phyloP scores from a whole-genome alignment of 2,888 invertebrate genomes.

The Therioaphis trifolii region DNA sequence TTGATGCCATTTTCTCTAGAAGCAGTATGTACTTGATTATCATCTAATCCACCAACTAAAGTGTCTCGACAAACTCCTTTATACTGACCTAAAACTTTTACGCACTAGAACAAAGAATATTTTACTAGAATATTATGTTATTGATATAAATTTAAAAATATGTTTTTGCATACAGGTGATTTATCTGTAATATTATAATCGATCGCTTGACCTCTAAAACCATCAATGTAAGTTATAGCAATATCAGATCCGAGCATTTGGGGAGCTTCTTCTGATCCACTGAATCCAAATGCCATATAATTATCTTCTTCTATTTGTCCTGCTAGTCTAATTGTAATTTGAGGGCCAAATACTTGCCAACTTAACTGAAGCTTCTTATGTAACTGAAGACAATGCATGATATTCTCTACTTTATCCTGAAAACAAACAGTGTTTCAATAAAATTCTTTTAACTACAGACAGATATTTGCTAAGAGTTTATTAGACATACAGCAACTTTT shows the following conservation, averaged over 20 bases:
- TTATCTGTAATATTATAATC: conserved; percentile 89
- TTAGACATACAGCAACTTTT: conserved; percentile 70
- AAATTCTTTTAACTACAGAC: neutral
- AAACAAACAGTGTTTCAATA: neutral
- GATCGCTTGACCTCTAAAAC: conserved; percentile 77
- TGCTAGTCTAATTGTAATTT: conserved; percentile 85
- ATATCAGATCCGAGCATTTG: conserved; percentile 89
- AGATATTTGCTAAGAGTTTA: neutral
- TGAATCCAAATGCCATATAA: conserved; percentile 90
- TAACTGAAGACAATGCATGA: conserved; percentile 78
- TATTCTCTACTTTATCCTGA: conserved; percentile 68
- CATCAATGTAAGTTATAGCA: conserved; percentile 81
- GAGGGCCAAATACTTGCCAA: conserved; percentile 92
- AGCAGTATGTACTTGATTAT: conserved; percentile 82
- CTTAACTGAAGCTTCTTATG: conserved; percentile 85
- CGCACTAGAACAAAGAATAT: conserved; percentile 74
- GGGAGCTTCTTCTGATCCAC: conserved; percentile 78
- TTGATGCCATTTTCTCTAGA: conserved; percentile 81
- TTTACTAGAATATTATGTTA: conserved; percentile 1
- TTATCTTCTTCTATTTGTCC: conserved; percentile 81
- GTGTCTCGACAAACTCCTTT: conserved; percentile 89
- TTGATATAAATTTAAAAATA: neutral
- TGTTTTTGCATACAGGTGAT: conserved; percentile 76
- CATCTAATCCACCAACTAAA: conserved; percentile 83
- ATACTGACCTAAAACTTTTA: conserved; percentile 85